Evolutionary conservation across 2,888 invertebrate genomes (phyloP).

Genomic region (Caenorhabditis sulstoni): DNA sequence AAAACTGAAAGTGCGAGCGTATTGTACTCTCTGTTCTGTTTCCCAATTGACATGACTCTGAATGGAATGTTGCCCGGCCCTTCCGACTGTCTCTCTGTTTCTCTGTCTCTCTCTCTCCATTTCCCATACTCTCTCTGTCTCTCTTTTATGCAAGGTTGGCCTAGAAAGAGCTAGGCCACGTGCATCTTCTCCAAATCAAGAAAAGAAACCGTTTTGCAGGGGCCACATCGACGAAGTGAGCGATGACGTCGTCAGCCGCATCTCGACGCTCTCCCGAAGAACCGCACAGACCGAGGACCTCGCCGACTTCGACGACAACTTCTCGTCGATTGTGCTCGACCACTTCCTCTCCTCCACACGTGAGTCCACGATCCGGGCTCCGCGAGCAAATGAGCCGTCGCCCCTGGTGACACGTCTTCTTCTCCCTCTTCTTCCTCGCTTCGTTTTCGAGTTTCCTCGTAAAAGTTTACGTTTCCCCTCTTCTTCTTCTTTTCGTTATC

Average conservation of each 20-base stretch:
- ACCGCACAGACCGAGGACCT: slow-evolving; percentile 70
- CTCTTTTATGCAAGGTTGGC: neutral
- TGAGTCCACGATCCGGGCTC: slow-evolving; percentile 12
- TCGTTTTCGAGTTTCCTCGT: slow-evolving; percentile 17
- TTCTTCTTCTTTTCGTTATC: slow-evolving; percentile 6
- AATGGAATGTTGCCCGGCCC: slow-evolving; percentile 56
- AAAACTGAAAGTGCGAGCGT: neutral
- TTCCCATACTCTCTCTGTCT: slow-evolving; percentile 8
- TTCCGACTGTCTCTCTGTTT: slow-evolving; percentile 48
- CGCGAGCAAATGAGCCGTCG: neutral
- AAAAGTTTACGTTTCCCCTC: slow-evolving; percentile 28
- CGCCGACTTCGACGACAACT: slow-evolving; percentile 72
- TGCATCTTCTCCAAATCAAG: neutral
- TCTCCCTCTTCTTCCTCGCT: slow-evolving; percentile 20
- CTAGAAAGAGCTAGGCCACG: no score
- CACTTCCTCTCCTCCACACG: slow-evolving; percentile 67
- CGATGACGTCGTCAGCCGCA: slow-evolving; percentile 53
- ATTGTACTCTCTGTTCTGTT: neutral
- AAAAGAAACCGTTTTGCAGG: slow-evolving; percentile 21
- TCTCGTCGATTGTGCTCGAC: slow-evolving; percentile 69
- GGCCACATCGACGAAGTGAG: slow-evolving; percentile 52
- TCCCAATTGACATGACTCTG: slow-evolving; percentile 16
- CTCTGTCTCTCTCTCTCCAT: slow-evolving; percentile 18
- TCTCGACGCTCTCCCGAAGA: slow-evolving; percentile 62
- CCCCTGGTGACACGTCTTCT: slow-evolving; percentile 27